Conservation (phyloP, 2,113 vertebrate genomes). For the Phyllopteryx taeniolatus region DNA sequence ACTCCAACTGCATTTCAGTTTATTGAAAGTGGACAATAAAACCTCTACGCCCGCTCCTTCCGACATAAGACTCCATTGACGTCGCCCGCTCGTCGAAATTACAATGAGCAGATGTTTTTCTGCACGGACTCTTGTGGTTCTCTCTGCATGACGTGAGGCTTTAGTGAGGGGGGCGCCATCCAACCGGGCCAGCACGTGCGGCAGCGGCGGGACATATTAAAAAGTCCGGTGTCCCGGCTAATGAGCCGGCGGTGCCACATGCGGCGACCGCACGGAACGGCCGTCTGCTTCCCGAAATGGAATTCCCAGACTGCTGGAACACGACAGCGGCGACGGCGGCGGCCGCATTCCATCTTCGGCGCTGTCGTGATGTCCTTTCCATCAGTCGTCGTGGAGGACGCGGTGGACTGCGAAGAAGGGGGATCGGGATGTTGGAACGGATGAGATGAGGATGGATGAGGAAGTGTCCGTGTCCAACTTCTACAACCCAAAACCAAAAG, state of each 20-base stretch:
- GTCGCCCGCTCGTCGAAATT: slow-evolving; percentile 22
- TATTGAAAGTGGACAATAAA: background rate
- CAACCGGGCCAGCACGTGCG: slow-evolving; percentile 55
- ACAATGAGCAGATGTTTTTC: slow-evolving; percentile 47
- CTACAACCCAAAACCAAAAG: background rate
- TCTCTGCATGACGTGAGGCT: slow-evolving; percentile 43
- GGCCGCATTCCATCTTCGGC: slow-evolving; percentile 46
- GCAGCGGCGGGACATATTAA: slow-evolving; percentile 43
- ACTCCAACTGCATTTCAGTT: too few relatives aligned
- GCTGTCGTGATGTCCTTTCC: slow-evolving; percentile 48
- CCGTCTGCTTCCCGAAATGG: slow-evolving; percentile 58
- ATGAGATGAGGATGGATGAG: slow-evolving; percentile 16
- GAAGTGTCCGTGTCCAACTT: background rate
- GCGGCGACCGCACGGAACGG: slow-evolving; percentile 65
- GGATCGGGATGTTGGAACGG: slow-evolving; percentile 59
- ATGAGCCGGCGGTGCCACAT: slow-evolving; percentile 54
- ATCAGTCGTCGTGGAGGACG: slow-evolving; percentile 45
- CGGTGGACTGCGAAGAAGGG: slow-evolving; percentile 27
- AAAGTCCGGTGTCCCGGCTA: slow-evolving; percentile 45
- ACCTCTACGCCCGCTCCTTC: background rate
- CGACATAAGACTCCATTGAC: background rate
- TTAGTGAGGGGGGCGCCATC: slow-evolving; percentile 41
- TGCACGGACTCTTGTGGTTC: slow-evolving; percentile 39
- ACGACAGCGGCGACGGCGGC: slow-evolving; percentile 9
- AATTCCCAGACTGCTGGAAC: slow-evolving; percentile 66